phyloP scores from a whole-genome alignment of 2,113 vertebrate species.

The Ceyx melanurus region DNA sequence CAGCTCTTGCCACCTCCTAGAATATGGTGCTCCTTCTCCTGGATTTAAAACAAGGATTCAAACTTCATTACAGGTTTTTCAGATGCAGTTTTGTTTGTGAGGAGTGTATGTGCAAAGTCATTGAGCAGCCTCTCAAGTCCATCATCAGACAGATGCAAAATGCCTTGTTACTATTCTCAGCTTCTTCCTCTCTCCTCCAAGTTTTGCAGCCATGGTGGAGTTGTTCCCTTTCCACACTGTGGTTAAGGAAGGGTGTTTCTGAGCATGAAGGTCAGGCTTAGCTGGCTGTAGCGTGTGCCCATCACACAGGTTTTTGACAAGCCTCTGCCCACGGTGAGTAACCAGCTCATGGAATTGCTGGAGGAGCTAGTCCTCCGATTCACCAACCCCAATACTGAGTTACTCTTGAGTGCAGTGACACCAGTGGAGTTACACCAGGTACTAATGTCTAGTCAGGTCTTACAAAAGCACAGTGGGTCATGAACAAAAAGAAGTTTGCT shows the following conservation, averaged over 20 bases:
- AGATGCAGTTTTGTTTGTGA: not conserved
- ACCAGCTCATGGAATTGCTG: not conserved
- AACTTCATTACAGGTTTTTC: not conserved
- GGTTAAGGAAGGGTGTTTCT: not conserved
- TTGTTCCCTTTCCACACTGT: not conserved
- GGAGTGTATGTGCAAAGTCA: not conserved
- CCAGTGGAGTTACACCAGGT: not conserved
- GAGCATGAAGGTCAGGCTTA: not conserved
- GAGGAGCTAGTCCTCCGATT: not conserved
- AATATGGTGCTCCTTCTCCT: not conserved
- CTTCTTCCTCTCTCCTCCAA: not conserved
- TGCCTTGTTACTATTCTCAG: not conserved
- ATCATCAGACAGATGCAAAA: not conserved
- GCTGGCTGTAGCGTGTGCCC: not conserved
- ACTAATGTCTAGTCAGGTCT: not conserved
- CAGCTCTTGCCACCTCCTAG: not conserved
- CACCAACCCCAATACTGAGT: not conserved
- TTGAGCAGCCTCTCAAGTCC: not conserved
- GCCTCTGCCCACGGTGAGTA: not conserved
- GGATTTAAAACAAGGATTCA: not conserved
- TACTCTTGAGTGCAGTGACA: not conserved
- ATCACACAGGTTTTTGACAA: not conserved
- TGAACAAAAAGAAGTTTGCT: not conserved
- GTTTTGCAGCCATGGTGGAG: not conserved
- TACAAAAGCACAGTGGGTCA: not conserved